Base-by-base conservation (phyloP, 2,888 invertebrate genomes). In the Mesoligia furuncula region DNA sequence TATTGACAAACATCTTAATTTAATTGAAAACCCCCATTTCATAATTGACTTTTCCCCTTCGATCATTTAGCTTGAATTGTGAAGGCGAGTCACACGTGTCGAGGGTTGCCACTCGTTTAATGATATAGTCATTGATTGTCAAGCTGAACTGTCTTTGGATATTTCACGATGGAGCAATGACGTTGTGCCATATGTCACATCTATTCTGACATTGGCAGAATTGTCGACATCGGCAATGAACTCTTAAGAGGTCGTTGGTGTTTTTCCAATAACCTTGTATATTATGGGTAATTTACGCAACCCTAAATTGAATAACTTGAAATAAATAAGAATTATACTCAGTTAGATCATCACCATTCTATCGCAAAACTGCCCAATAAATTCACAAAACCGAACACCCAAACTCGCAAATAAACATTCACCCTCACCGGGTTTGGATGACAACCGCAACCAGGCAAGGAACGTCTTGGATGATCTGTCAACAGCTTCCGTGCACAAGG, bases 11-110 rank as follows among this genome's bases (percentile, higher is more conserved):
- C 91, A 91, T 91, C 91, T 91, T 92, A 92, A 93, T 93, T 91
- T 90, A 91, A 94, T 93, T 91, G 91, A 90, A 93, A 91, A 90
- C 85, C 87, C 89, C 91, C 90, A 93, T 94, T 93, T 91, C 90
- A 92, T 93, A 92, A 94, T 94, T 94, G 93, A 92, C 90, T 93
- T 54, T 91, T 90, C 87, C 90, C 91, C 91, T 90, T 80, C 85
- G 65, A 81, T 84, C 75, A 82, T 87, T 89, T 74, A 71, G 80
- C 73, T 80, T 70, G 72, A 61, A 72, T 78, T 80, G 73, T 75
- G 20, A 66, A 70, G 48, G 48, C 31, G 70, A 77, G 57, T 11
- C 74, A 72, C 77, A 80, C 77, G 76, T 83, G 76, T 24, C 27
- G 20, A 27, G 77, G 75, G 70, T n/a, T 70, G 59, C 39, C 68